Percentiles rank a stretch among this genome's conserved stretches.
Conservation (phyloP, 2,113 vertebrate species). For the Pedetes capensis region DNA sequence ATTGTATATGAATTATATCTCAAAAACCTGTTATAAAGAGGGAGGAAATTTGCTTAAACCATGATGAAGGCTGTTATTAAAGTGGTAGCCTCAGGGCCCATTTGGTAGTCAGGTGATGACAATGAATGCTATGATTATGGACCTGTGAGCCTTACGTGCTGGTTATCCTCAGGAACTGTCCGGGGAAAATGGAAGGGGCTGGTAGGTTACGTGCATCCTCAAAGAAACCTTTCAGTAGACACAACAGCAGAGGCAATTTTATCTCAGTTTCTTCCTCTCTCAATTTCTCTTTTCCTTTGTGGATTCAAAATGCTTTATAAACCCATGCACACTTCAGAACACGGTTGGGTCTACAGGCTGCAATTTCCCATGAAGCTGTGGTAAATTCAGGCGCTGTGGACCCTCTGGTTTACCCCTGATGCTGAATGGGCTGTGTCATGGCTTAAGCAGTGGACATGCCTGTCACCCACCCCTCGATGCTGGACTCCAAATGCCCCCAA, state of each 20-base stretch:
- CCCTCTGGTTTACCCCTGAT: neutral
- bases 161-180: neutral
- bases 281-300: neutral
- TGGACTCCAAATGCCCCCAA: neutral
- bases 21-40: neutral
- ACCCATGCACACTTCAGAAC: neutral
- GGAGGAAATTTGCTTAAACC: neutral
- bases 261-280: neutral
- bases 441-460: accelerated
- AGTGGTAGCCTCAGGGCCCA: neutral
- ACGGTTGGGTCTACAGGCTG: accelerated
- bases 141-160: neutral
- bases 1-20: neutral
- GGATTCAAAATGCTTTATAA: neutral
- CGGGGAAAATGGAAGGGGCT: neutral
- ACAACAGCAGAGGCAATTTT: neutral
- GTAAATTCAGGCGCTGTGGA: neutral
- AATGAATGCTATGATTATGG: neutral
- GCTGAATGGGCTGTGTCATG: neutral
- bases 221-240: neutral
- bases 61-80: neutral
- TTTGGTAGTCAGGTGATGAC: neutral
- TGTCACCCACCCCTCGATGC: too few relatives aligned
- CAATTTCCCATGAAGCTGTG: neutral
- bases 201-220: neutral